Conservation (phyloP, 1,140 invertebrate species). For the Tetramorium simillimum region DNA sequence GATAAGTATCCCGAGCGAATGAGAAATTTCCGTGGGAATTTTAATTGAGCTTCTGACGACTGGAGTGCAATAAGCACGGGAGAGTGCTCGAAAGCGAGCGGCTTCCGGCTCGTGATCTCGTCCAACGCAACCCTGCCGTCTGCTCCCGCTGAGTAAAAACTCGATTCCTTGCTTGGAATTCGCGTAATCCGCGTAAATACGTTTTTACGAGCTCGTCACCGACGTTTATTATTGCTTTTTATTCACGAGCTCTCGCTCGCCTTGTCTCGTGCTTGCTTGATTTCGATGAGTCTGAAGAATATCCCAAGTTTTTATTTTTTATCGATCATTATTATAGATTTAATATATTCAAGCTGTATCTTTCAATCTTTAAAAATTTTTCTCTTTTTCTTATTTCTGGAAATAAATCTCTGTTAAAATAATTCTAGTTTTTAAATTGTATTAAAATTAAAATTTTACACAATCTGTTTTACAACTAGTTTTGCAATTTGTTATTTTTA, state of each 20-base stretch:
- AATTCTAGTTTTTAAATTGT: neutral
- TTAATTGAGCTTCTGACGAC: conserved; percentile 79
- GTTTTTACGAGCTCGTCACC: conserved; percentile 40
- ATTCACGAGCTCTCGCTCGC: neutral
- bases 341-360: neutral
- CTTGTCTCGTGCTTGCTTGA: neutral
- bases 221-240: conserved; percentile 30
- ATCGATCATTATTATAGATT: neutral
- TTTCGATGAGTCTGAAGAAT: neutral
- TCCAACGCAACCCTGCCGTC: neutral
- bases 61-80: conserved; percentile 72
- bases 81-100: neutral
- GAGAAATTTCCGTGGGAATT: conserved; percentile 80
- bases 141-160: conserved; percentile 3
- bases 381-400: neutral
- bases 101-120: conserved; percentile 19
- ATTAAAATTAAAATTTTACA: neutral
- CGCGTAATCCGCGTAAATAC: conserved; percentile 54
- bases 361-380: neutral
- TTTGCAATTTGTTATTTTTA: neutral
- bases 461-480: neutral
- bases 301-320: neutral
- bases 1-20: conserved; percentile 65
- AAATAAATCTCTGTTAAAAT: neutral
- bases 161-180: neutral